A percentile compares a stretch with the other conserved stretches of the same genome.
Conservation (phyloP, 2,797 vertebrate species). For the Tolypeutes matacus region DNA sequence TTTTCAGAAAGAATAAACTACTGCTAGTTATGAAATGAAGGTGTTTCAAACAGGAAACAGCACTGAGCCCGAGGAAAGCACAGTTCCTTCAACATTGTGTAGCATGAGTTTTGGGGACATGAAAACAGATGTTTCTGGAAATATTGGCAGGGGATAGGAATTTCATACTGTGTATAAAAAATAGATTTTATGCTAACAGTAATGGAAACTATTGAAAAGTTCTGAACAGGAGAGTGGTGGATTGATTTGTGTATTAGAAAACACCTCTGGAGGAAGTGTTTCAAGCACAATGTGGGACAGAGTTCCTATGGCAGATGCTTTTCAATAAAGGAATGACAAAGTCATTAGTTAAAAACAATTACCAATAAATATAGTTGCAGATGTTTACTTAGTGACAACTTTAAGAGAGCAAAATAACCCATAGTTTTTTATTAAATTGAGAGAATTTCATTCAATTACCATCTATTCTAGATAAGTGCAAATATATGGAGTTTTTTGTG, state of each 20-base stretch:
- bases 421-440: neutral
- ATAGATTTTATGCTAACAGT: neutral
- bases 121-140: neutral
- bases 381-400: neutral
- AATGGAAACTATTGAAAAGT: neutral
- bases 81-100: neutral
- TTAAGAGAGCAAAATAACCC: neutral
- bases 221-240: neutral
- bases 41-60: neutral
- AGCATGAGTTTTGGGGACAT: neutral
- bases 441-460: neutral
- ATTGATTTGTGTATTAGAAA: neutral
- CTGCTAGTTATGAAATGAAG: neutral
- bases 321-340: neutral
- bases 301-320: rapidly evolving
- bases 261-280: neutral
- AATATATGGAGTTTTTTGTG: neutral
- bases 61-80: neutral
- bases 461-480: neutral
- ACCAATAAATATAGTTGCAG: neutral
- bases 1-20: neutral
- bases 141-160: neutral
- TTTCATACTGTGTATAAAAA: neutral
- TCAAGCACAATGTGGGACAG: neutral
- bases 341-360: neutral